Evolutionary conservation across 2,888 invertebrate genomes (phyloP).

Genomic region (Agriopis leucophaearia): DNA sequence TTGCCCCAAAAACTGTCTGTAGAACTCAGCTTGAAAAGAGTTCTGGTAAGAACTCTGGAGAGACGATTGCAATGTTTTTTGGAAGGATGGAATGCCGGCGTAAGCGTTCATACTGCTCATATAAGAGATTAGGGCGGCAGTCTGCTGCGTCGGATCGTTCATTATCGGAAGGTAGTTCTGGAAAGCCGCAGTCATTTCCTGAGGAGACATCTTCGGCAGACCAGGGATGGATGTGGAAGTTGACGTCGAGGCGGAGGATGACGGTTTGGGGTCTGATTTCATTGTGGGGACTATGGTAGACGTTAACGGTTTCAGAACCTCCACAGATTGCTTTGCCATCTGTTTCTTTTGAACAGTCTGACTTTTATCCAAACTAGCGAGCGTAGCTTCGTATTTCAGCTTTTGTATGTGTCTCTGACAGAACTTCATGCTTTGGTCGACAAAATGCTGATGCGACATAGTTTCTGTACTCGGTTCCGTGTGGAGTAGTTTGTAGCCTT

Average conservation of each 20-base stretch:
- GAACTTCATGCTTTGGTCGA: conserved; percentile 90
- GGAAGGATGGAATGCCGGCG: conserved; percentile 68
- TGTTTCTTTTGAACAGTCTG: conserved; percentile 76
- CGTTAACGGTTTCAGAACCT: conserved; percentile 52
- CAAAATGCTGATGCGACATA: conserved; percentile 75
- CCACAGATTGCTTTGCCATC: conserved; percentile 58
- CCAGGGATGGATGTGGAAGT: conserved; percentile 48
- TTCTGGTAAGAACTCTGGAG: conserved; percentile 68
- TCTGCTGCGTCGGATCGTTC: conserved; percentile 74
- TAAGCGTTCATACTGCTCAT: conserved; percentile 72
- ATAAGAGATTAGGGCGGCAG: conserved; percentile 74
- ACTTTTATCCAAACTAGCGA: conserved; percentile 70
- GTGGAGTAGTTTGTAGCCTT: conserved; percentile 89
- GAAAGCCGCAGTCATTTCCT: conserved; percentile 74
- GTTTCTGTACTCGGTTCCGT: conserved; percentile 88
- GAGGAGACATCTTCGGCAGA: conserved; percentile 71
- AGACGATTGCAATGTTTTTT: conserved; percentile 66
- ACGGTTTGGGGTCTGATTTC: conserved; percentile 61
- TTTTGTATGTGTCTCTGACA: conserved; percentile 88
- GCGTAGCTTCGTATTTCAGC: conserved; percentile 85
- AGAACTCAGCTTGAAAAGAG: conserved; percentile 79
- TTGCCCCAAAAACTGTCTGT: conserved; percentile 73
- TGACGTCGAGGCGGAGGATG: conserved; percentile 44
- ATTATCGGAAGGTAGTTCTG: conserved; percentile 75
- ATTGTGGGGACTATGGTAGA: conserved; percentile 42